Conservation (phyloP, 2,797 vertebrate species). For the Pristis pectinata region DNA sequence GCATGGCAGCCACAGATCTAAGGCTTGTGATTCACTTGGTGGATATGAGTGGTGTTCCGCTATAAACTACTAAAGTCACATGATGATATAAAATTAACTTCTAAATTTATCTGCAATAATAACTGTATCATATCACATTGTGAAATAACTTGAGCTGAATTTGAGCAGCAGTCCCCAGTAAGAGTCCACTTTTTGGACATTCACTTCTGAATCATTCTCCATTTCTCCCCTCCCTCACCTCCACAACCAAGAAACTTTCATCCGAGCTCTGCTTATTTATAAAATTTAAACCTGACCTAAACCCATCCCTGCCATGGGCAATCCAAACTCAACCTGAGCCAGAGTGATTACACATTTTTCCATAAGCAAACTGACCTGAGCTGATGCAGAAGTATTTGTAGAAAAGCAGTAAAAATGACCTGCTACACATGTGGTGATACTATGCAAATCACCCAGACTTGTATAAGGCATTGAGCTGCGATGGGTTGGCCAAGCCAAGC, state of each 20-base stretch:
- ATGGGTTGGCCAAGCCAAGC: too few species aligned
- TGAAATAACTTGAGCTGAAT: background rate
- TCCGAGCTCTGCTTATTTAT: too few species aligned
- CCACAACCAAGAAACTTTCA: background rate
- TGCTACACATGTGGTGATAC: too few species aligned
- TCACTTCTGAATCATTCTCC: background rate
- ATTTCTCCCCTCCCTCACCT: background rate
- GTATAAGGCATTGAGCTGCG: too few species aligned
- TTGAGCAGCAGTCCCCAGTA: background rate
- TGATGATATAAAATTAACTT: background rate
- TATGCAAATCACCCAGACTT: too few species aligned
- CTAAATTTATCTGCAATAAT: background rate
- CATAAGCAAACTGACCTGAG: too few species aligned
- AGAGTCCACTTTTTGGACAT: background rate
- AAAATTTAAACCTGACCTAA: too few species aligned
- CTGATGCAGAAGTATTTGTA: too few species aligned
- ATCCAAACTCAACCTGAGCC: too few species aligned
- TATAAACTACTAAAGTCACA: background rate
- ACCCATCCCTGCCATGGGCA: too few species aligned
- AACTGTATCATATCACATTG: background rate
- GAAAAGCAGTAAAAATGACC: too few species aligned
- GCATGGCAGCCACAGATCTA: background rate
- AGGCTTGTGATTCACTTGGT: background rate
- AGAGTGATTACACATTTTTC: too few species aligned
- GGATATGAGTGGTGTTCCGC: background rate